Percentiles rank a stretch among this genome's conserved stretches.
These are phyloP conservation scores for Lasioglossum calceatum DNA, from an alignment of 2,888 invertebrate species.

Conservation along the genomic window DNA sequence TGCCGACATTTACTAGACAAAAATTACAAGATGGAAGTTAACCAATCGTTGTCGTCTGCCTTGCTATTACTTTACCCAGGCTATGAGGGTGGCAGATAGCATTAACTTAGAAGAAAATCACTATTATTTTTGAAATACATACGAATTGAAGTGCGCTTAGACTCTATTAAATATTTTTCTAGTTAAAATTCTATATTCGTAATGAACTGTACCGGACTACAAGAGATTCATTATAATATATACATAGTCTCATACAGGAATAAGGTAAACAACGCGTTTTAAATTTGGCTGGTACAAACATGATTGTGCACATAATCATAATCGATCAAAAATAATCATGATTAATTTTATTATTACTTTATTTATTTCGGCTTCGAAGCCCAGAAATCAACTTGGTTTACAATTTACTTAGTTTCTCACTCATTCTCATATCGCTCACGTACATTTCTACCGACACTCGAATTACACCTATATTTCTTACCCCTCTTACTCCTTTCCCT, in stretches of 20 bases:
- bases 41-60: constrained; percentile 86
- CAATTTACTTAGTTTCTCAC: too few species aligned
- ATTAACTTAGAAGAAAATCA: constrained; percentile 17
- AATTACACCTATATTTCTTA: too few species aligned
- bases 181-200: constrained; percentile 14
- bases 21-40: constrained; percentile 85
- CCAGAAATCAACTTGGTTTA: too few species aligned
- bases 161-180: constrained; percentile 37
- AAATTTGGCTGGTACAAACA: constrained; percentile 39
- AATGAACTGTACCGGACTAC: constrained; percentile 26
- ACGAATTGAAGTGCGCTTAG: background rate
- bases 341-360: constrained; percentile 12
- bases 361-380: too few species aligned
- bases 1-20: constrained; percentile 88
- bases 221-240: constrained; percentile 28
- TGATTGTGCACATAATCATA: constrained; percentile 5
- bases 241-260: background rate
- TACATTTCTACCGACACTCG: too few species aligned
- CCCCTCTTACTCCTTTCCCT: too few species aligned
- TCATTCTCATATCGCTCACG: too few species aligned
- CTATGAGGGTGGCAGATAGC: constrained; percentile 86
- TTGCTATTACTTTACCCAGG: constrained; percentile 89
- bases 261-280: constrained; percentile 8
- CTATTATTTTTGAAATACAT: constrained; percentile 2
- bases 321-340: constrained; percentile 10